Evolutionary conservation across 1,140 invertebrate genomes (phyloP), one percentile per base, ranked within the genome.

Genomic region (Eubasilissa regina): DNA sequence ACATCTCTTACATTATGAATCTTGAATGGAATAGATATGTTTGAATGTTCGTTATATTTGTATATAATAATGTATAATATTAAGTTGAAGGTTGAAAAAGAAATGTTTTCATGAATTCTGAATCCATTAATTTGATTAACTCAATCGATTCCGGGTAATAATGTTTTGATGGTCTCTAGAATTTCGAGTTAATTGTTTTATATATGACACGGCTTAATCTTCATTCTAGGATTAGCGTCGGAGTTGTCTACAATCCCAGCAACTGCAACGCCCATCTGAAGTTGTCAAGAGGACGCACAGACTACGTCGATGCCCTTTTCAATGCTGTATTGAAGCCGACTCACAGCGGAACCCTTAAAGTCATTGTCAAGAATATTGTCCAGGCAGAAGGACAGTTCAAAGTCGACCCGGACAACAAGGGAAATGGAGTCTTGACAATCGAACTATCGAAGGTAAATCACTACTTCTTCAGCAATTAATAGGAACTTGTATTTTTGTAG

Each of bases 311-410:
- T 53, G 90, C 88, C 62, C 62, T 88, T 0, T 43, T 93, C 0
- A 92, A 91, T 51, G 73, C 88, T 7, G 86, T 79, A 19, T 84
- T 84, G 13, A 87, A 86, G 8, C 83, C 85, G n/a, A 87, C 85
- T 60, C 73, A 89, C 3, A 86, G 83, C 12, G 91, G 90, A 25
- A 89, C 89, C 56, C 83, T 91, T 0, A 90, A 91, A 77, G 80
- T 93, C 0, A 86, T 87, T 15, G 75, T 93, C 0, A 91, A 90
- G 74, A 90, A 92, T 76, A 77, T 89, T 11, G 78, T 93, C 35
- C 83, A 84, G 1, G 89, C 90, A 11, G 91, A 91, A 58, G 91
- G 90, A 21, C 88, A 92, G 74, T 90, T 90, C 76, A 91, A 91
- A 60, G 84, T 90, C 1, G 89, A 89, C 19, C 72, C 88, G 86